phyloP scores from a whole-genome alignment of 2,888 invertebrate species.

The Oscheius onirici region DNA sequence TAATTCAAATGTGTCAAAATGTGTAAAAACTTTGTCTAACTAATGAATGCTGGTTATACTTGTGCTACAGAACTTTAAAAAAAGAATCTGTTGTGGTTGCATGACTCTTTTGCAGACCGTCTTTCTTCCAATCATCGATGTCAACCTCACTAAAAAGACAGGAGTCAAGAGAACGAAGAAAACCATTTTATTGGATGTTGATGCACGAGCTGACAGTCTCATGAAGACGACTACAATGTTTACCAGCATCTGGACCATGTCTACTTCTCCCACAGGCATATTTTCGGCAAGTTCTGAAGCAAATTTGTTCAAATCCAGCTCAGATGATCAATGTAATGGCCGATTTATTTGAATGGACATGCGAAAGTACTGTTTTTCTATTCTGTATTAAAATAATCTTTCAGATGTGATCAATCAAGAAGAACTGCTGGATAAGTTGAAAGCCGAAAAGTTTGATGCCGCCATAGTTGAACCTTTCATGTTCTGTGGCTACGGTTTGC shows the following conservation, averaged over 20 bases:
- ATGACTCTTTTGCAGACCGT: constrained; percentile 12
- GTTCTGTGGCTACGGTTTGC: constrained; percentile 26
- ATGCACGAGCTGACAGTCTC: constrained; percentile 1
- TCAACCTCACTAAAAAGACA: background rate
- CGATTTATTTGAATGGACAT: background rate
- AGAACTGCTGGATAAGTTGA: background rate
- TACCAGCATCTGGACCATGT: constrained; percentile 15
- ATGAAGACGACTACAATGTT: constrained; percentile 14
- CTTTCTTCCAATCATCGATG: background rate
- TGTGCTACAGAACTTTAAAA: background rate
- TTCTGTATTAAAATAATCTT: background rate
- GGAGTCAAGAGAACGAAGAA: constrained; percentile 19
- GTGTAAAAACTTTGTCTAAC: too few relatives aligned
- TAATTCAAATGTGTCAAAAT: too few relatives aligned
- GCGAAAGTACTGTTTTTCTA: background rate
- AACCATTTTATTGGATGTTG: constrained; percentile 10
- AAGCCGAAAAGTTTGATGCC: constrained; percentile 25
- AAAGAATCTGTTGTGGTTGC: background rate
- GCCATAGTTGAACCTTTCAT: constrained; percentile 32
- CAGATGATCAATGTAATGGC: constrained; percentile 20
- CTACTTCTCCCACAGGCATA: background rate
- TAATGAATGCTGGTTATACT: too few relatives aligned
- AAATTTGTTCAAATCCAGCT: background rate
- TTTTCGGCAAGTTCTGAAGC: background rate
- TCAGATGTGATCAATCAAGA: constrained; percentile 21